phyloP scores from a whole-genome alignment of 2,888 invertebrate species.

The Lasiommata megera region DNA sequence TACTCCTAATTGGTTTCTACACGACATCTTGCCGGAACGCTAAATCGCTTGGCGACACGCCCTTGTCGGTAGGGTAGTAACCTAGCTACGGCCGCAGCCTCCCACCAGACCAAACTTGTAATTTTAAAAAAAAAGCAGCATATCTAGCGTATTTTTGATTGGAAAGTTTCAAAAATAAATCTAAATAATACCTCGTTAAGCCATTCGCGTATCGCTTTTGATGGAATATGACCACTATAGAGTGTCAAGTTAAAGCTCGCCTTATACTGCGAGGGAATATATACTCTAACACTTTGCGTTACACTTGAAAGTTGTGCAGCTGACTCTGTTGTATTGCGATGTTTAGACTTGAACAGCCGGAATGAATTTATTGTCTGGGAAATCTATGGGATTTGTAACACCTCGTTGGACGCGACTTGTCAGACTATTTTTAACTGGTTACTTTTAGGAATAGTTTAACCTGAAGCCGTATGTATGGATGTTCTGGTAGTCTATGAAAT shows the following conservation, averaged over 20 bases:
- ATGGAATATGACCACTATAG: background rate
- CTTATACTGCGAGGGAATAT: background rate
- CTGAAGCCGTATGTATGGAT: no score
- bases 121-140: no score
- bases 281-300: background rate
- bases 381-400: constrained; percentile 10
- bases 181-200: no score
- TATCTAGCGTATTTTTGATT: no score
- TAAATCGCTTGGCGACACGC: no score
- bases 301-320: background rate
- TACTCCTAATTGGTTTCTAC: no score
- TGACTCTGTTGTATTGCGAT: background rate
- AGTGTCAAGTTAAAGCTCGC: background rate
- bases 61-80: no score
- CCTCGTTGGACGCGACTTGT: background rate
- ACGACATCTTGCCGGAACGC: no score
- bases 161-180: no score
- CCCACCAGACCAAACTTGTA: no score
- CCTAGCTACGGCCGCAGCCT: no score
- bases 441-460: background rate
- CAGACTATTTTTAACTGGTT: background rate
- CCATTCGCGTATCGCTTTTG: background rate
- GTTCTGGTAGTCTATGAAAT: no score
- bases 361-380: background rate
- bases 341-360: background rate